Percentiles rank a stretch among this genome's conserved stretches.
phyloP scores from a whole-genome alignment of 2,888 invertebrate species.

The Phalera bucephala region DNA sequence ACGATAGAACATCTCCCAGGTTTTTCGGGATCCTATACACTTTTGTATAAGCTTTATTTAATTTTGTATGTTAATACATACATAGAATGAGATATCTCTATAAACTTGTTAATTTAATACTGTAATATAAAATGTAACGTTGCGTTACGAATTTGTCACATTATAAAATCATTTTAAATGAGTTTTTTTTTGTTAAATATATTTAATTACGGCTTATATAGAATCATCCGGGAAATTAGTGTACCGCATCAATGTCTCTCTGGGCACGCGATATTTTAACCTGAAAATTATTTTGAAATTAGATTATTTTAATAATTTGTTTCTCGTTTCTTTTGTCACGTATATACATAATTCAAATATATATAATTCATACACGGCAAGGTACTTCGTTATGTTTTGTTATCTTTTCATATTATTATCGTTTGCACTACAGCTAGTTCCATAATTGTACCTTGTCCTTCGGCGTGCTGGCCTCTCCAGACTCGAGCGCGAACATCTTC shows the following conservation, averaged over 20 bases:
- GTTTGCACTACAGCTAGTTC: too few species aligned
- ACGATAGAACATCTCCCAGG: constrained; percentile 13
- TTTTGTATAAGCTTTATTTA: constrained; percentile 4
- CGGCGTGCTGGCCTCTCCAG: constrained; percentile 95
- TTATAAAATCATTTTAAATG: constrained; percentile 20
- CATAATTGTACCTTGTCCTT: constrained; percentile 88
- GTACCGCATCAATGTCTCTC: constrained; percentile 93
- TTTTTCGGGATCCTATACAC: constrained; percentile 11
- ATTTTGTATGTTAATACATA: constrained; percentile 1
- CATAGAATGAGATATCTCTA: constrained; percentile 14
- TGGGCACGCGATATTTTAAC: constrained; percentile 98
- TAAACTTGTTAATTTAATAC: constrained; percentile 39
- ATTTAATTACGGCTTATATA: not conserved
- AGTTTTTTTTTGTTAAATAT: not conserved
- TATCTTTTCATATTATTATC: too few species aligned
- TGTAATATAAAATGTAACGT: constrained; percentile 36
- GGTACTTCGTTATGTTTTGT: too few species aligned
- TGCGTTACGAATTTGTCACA: constrained; percentile 26
- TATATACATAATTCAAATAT: too few species aligned
- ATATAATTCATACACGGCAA: too few species aligned
- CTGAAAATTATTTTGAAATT: constrained; percentile 37
- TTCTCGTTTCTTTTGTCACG: too few species aligned
- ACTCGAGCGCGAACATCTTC: constrained; percentile 99
- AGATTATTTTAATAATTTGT: too few species aligned
- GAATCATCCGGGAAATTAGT: constrained; percentile 52